phyloP scores from a whole-genome alignment of 2,888 invertebrate species.

The Dysmachus trigonus region DNA sequence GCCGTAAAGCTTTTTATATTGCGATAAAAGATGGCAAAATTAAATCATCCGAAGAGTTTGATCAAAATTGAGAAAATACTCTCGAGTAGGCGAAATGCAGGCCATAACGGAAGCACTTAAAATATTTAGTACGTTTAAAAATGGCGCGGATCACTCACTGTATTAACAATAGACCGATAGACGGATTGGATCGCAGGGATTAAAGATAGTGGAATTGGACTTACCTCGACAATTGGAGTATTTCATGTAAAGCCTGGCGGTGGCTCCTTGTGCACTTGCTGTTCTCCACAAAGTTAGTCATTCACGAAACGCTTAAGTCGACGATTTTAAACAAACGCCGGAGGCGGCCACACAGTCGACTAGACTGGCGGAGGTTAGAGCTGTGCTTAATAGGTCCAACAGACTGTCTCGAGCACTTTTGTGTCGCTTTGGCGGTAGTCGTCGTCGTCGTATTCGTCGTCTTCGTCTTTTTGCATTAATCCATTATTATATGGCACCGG shows the following conservation, averaged over 20 bases:
- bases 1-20: neutral
- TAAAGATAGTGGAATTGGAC: neutral
- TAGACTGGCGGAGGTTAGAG: neutral
- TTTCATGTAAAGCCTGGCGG: neutral
- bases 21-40: neutral
- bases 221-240: conserved; percentile 18
- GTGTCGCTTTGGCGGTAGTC: neutral
- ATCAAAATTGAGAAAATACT: neutral
- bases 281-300: conserved; percentile 16
- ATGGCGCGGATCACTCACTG: neutral
- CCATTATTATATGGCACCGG: neutral
- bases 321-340: neutral
- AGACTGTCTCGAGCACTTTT: neutral
- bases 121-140: neutral
- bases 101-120: neutral
- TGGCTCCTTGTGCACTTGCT: conserved; percentile 16
- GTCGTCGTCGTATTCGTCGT: no score
- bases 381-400: neutral
- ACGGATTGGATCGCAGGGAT: neutral
- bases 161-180: neutral
- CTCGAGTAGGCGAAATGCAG: neutral
- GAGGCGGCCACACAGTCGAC: neutral
- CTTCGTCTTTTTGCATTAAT: neutral
- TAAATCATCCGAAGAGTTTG: neutral
- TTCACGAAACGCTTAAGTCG: neutral